phyloP scores from a whole-genome alignment of 1,140 invertebrate genomes.

The Apis dorsata region DNA sequence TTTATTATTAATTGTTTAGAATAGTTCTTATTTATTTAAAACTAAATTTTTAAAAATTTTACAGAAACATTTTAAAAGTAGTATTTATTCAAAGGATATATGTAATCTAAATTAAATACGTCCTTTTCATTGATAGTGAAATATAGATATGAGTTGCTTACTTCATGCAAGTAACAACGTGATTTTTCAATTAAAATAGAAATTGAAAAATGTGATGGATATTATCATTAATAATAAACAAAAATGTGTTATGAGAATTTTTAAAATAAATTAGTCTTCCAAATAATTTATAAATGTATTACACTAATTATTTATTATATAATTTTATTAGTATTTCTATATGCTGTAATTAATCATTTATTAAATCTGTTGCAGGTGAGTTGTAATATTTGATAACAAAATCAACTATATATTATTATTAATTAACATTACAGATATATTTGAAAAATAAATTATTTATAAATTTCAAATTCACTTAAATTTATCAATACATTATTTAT shows the following conservation, averaged over 20 bases:
- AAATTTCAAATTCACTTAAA: not conserved
- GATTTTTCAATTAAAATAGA: slow-evolving; percentile 23
- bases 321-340: slow-evolving; percentile 21
- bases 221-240: slow-evolving; percentile 20
- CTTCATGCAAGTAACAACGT: slow-evolving; percentile 33
- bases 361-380: slow-evolving; percentile 27
- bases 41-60: not conserved
- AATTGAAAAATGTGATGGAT: slow-evolving; percentile 16
- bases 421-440: not conserved
- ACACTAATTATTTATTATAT: slow-evolving; percentile 24
- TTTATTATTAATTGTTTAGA: not conserved
- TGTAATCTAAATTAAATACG: not conserved
- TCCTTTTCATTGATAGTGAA: not conserved
- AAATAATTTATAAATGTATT: slow-evolving; percentile 44
- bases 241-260: not conserved
- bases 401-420: not conserved
- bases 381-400: slow-evolving; percentile 6
- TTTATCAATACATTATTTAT: not conserved
- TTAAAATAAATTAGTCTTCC: slow-evolving; percentile 43
- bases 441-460: not conserved
- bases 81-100: not conserved
- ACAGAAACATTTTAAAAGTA: not conserved
- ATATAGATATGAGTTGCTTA: not conserved
- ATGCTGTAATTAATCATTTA: slow-evolving; percentile 27
- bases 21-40: not conserved